Base-by-base conservation (phyloP, 2,888 invertebrate species). In the Teinopalpus imperialis region DNA sequence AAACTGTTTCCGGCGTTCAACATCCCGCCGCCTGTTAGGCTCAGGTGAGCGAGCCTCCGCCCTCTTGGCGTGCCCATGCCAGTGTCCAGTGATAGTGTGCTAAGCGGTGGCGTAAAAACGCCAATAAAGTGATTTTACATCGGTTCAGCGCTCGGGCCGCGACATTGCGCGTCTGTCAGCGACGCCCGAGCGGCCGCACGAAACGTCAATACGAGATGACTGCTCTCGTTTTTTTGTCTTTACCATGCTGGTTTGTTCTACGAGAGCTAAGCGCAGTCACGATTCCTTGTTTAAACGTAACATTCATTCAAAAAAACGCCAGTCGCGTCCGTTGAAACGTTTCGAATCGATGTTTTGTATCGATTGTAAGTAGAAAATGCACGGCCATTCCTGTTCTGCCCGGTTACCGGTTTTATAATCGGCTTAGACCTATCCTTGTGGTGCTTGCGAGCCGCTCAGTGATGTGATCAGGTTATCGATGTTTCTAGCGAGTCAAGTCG, bases 1-100 rank as follows among this genome's bases (percentile, higher is more conserved):
- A 90, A 93, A 83, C 90, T 92, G 77, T 92, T 90, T 78, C 91
- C 92, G 63, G 87, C 88, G 64, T 93, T 93, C 81, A 92, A 91
- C 81, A 92, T 93, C 74, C 93, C 93, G 67, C 93, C 93, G 74
- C 93, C 93, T 59, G 90, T 93, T 51, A 77, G 89, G 74, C 81
- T 89, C 74, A 89, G 89, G 89, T 89, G 77, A 83, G 83, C 57
- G 51, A 56, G 55, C 56, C 64, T 55, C 13, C 24, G 26, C 48
- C 58, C 21, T 10, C 13, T 52, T 49, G 48, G 49, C 37, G 27
- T 27, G 46, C 36, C 35, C 40, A 10, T 32, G 36, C 34, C 30
- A 32, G 56, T 55, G 56, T 58, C 50, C 53, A 70, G 76, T 75
- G 75, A 53, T 59, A 65, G 72, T 67, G 69, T 68, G 69, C 61